These are phyloP conservation scores for Alviniconcha marisindica DNA, from an alignment of 1,140 invertebrate species.

Conservation along the genomic window DNA sequence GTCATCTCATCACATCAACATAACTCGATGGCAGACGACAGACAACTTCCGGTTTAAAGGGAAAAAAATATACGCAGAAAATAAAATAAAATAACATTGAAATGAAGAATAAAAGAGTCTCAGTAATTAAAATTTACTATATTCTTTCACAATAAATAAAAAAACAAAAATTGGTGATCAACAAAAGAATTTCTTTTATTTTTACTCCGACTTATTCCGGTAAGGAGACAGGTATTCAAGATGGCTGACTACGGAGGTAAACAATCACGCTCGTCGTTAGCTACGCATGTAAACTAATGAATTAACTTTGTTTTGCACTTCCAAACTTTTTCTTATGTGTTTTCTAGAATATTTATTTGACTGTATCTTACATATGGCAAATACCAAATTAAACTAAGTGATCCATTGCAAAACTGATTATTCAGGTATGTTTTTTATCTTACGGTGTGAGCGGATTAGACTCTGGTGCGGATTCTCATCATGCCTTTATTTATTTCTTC, in stretches of 20 bases:
- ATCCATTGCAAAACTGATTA: too few species aligned
- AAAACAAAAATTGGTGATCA: too few species aligned
- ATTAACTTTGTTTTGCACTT: neutral
- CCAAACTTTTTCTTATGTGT: neutral
- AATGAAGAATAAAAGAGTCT: neutral
- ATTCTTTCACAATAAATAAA: too few species aligned
- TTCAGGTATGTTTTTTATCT: too few species aligned
- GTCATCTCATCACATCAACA: conserved; percentile 31
- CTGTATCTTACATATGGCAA: too few species aligned
- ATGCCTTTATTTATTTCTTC: too few species aligned
- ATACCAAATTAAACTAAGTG: too few species aligned
- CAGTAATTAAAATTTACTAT: neutral
- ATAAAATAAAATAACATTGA: neutral
- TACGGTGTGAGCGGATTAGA: too few species aligned
- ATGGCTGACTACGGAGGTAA: conserved; percentile 56
- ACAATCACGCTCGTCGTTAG: conserved; percentile 49
- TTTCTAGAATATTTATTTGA: too few species aligned
- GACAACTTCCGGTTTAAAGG: conserved; percentile 37
- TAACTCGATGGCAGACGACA: conserved; percentile 32
- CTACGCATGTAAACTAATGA: conserved; percentile 20
- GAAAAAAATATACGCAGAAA: neutral
- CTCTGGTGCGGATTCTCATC: too few species aligned
- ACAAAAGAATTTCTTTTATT: too few species aligned
- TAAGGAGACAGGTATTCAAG: conserved; percentile 39
- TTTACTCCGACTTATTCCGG: neutral